Percentiles rank a stretch among this genome's conserved stretches.
These are phyloP conservation scores for Proteles cristata DNA, from an alignment of 2,113 vertebrate genomes.

Conservation along the genomic window DNA sequence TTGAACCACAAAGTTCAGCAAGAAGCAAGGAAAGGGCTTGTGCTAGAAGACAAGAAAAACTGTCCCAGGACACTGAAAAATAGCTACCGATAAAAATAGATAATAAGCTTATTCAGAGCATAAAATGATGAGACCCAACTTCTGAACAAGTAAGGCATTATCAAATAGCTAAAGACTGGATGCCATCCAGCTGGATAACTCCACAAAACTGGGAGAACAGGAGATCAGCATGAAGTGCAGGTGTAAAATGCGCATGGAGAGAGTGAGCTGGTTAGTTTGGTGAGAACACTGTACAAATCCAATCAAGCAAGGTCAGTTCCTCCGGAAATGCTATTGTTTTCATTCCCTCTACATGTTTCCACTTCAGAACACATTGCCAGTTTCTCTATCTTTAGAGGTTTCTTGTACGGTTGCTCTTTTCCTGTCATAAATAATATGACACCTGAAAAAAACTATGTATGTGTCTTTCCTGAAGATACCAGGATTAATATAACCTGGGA, in stretches of 20 bases:
- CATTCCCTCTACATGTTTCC: slow-evolving; percentile 36
- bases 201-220: not conserved
- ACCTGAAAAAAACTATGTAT: not conserved
- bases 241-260: not conserved
- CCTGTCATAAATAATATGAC: not conserved
- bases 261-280: not conserved
- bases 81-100: not conserved
- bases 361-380: slow-evolving; percentile 38
- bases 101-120: not conserved
- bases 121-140: not conserved
- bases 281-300: not conserved
- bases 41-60: not conserved
- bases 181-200: not conserved
- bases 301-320: not conserved
- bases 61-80: not conserved
- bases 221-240: not conserved
- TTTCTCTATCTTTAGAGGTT: not conserved
- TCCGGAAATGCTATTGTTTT: not conserved
- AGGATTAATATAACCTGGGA: not conserved
- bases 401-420: slow-evolving; percentile 6
- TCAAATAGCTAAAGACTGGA: not conserved
- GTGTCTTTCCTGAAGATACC: not conserved
- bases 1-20: not conserved
- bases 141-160: not conserved
- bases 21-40: not conserved